Conservation (phyloP, 1,140 invertebrate species). For the Drosophila orena region DNA sequence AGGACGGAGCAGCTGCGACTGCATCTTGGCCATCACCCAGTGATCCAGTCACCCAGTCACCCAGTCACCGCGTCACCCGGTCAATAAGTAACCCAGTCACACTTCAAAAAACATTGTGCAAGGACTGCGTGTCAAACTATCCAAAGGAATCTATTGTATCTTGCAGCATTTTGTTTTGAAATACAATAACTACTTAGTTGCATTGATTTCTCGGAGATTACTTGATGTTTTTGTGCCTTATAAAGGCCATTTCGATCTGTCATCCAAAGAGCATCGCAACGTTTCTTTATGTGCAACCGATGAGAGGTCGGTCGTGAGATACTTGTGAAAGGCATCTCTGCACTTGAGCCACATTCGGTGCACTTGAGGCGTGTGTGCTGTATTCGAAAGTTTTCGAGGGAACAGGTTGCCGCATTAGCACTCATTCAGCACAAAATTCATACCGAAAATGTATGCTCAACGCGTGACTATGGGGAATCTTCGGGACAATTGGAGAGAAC, state of each 20-base stretch:
- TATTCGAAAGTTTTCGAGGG: constrained; percentile 64
- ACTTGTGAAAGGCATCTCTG: constrained; percentile 66
- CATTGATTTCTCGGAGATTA: neutral
- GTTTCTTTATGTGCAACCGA: constrained; percentile 18
- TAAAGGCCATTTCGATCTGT: neutral
- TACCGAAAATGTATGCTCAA: constrained; percentile 34
- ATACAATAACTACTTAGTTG: no score
- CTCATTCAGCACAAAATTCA: neutral
- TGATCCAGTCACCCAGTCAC: constrained; percentile 26
- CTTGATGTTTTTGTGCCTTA: neutral
- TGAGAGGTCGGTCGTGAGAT: constrained; percentile 37
- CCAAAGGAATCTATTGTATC: neutral
- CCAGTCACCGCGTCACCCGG: constrained; percentile 12
- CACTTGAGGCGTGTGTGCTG: constrained; percentile 56
- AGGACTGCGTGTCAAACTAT: neutral
- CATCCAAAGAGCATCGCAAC: neutral
- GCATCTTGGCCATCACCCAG: constrained; percentile 27
- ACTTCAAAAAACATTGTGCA: neutral
- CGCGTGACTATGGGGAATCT: constrained; percentile 50
- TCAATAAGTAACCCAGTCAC: neutral
- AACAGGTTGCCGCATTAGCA: constrained; percentile 49
- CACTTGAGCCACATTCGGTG: constrained; percentile 76
- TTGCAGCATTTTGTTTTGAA: no score
- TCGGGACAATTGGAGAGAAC: constrained; percentile 7
- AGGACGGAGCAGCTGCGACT: constrained; percentile 2